Base-by-base conservation (phyloP, 2,113 vertebrate genomes). In the Psammodynastes pulverulentus region DNA sequence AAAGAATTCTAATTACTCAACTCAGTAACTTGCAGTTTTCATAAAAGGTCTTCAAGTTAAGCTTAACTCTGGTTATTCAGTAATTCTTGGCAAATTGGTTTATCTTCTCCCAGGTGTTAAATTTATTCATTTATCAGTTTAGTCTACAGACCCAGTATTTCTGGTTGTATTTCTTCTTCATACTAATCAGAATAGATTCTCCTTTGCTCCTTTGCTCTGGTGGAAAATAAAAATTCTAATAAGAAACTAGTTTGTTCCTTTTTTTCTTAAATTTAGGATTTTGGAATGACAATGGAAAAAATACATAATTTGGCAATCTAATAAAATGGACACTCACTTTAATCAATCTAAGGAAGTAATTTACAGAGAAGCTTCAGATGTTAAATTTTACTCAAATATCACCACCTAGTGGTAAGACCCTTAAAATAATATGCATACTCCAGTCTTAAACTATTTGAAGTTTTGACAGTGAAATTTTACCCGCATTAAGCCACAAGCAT, bases 341-440 rank as follows among this genome's bases (percentile, higher is more conserved):
- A 87, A 8, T 56, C 29, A 53, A 45, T 6, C 54, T 23, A 21
- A 52, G 85, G 15, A 88, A 43, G 34, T 19, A n/a, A 88, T 93
- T 93, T 9, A 84, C 3, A 58, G n/a, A 84, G 46, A 54, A 86
- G 13, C 17, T 19, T 52, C 13, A 0, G 0, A 9, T 90, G 34
- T 29, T 0, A 1, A 95, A 94, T 48, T 84, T 12, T 3, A 87
- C 24, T 94, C 90, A 34, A 87, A 43, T 93, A 92, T 62, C 43
- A 91, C 95, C 95, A 95, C 94, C 93, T 94, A 96, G 95, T 91
- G 96, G 96, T 67, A 92, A 62, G 1, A 72, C 13, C 12, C 13
- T 17, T 67, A 67, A n/a, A 6, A 67, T 34, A 34, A 72, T 17
- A 72, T 72, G 13, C 13, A 67, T 67, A 34, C 9, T 29, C 56